Percentiles rank a stretch among this genome's conserved stretches.
Conservation (phyloP, 2,888 invertebrate species). For the Charanyca ferruginea region DNA sequence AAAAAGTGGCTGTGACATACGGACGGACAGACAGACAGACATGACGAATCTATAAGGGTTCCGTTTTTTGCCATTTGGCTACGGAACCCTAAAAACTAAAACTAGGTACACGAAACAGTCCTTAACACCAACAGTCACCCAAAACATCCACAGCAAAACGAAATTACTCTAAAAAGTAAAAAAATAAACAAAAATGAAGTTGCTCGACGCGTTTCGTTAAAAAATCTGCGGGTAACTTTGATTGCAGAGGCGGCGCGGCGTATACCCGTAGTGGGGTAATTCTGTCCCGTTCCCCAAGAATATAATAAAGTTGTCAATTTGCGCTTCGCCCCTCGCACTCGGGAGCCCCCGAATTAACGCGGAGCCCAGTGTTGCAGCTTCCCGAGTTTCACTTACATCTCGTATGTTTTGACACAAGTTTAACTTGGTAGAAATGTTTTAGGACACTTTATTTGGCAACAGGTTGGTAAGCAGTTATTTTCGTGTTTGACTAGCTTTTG, state of each 20-base stretch:
- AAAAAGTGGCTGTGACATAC: too few relatives aligned
- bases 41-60: too few relatives aligned
- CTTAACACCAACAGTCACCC: conserved; percentile 9
- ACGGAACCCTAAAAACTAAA: background rate
- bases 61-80: too few relatives aligned
- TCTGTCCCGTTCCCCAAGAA: conserved; percentile 65
- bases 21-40: too few relatives aligned
- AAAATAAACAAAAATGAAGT: conserved; percentile 30
- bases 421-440: conserved; percentile 44
- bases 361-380: conserved; percentile 35
- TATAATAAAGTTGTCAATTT: conserved; percentile 78
- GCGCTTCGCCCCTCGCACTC: conserved; percentile 62
- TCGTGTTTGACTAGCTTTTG: background rate
- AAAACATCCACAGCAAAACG: conserved; percentile 40
- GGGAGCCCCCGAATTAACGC: conserved; percentile 61
- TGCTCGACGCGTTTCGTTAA: conserved; percentile 46
- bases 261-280: conserved; percentile 55
- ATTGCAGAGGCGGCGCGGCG: conserved; percentile 56
- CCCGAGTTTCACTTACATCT: conserved; percentile 48
- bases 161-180: conserved; percentile 28
- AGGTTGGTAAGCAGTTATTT: conserved; percentile 20
- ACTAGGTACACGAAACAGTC: conserved; percentile 13
- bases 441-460: conserved; percentile 35
- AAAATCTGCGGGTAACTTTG: conserved; percentile 63
- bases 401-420: conserved; percentile 37